Evolutionary conservation across 1,140 invertebrate species (phyloP), one percentile per base, ranked within the genome.

Genomic region (Drosophila tristis): DNA sequence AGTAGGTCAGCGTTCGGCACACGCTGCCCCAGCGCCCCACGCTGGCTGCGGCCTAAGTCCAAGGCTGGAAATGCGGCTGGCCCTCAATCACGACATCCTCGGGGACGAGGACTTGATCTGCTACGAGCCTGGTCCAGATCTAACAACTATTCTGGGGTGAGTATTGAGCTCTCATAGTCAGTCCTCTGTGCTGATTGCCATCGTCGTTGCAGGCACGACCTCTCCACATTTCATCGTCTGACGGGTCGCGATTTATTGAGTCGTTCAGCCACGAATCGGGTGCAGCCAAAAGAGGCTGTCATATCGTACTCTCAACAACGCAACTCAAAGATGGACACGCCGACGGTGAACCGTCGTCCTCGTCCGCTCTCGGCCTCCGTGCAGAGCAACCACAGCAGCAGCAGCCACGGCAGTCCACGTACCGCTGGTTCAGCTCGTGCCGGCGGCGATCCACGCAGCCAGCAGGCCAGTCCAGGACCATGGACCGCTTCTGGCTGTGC

Each of bases 21-120:
- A 80, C 92, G 93, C 91, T 89, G 94, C 91, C 91, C 93, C 65
- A 67, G 23, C 25, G 81, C 85, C 72, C 45, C 85, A 75, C 79
- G 74, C 45, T 92, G 92, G 84, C 48, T 91, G 91, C 80, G 90
- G 90, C 44, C 79, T 94, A 92, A 94, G 93, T 87, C 94, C 94
- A 77, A 93, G 93, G 59, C 93, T 94, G 87, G 94, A 94, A 92
- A 94, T 94, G 94, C 92, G 94, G 20, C 92, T 94, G 79, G 94
- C 94, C 4, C 92, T 94, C 91, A 92, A 92, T 57, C 90, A 92
- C 91, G 91, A 92, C 75, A 92, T 92, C 39, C 76, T 92, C 62
- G 91, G 91, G 75, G 91, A 92, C 91, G 91, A 92, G 90, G 91
- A 92, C 80, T 92, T 92, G 80, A 92, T 92, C 57, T 90, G 85